Evolutionary conservation across 1,140 invertebrate genomes (phyloP), one percentile per base, ranked within the genome.

Genomic region (Drosophila lacteicornis): DNA sequence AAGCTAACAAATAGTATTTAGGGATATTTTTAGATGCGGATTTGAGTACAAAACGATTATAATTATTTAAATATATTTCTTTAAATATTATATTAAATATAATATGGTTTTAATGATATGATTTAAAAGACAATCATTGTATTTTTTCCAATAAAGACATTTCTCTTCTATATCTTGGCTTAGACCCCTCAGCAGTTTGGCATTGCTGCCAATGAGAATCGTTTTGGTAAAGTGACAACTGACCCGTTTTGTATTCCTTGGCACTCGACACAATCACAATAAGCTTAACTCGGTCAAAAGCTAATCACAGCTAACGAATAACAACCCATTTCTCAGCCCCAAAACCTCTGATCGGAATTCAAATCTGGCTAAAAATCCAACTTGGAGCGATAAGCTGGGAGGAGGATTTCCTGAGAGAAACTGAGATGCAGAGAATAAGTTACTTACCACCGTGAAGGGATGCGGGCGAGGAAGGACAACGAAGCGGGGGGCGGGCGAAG

Each of bases 221-320:
- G 2, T 4, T 56, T 56, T 56, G 19, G 27, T 36, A 15, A 36
- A 25, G 8, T 30, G 33, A 49, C 38, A 50, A 75, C 53, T 75
- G 71, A 75, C 71, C 71, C 58, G 69, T 13, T 56, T 42, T 75
- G 62, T 55, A n/a, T 53, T 43, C 25, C 17, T 43, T 56, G 50
- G 27, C 70, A 50, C 38, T 30, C 27, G 42, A 9, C 27, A 38
- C 33, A 69, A 46, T 59, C 38, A 45, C 62, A 62, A 62, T 19
- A 43, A 19, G 22, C 27, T 27, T 17, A 33, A 61, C 30, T 46
- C 40, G 17, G 25, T 19, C 49, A 43, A 22, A 68, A 70, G 67
- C 67, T 46, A 68, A 70, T 70, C 63, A 70, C 22, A 36, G 49
- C 40, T 36, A 33, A 40, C n/a, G 4, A 40, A 55, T 27, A 46